These are phyloP conservation scores for Cyprinus carpio DNA, from an alignment of 2,113 vertebrate species.

Conservation along the genomic window DNA sequence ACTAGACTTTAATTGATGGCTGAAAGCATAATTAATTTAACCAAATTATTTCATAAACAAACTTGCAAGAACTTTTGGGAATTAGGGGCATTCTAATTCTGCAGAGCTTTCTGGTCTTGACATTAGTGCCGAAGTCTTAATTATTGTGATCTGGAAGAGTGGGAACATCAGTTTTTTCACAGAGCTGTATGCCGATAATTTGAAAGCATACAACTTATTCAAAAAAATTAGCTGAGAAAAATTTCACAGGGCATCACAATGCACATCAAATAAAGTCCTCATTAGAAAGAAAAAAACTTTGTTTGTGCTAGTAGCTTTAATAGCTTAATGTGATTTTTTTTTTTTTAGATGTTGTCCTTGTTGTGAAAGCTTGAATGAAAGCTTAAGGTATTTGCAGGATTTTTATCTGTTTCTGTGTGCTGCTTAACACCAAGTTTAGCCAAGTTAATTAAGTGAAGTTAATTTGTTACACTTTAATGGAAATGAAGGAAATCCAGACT, in stretches of 20 bases:
- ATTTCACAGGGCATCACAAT: background rate
- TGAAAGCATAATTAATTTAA: too few relatives aligned
- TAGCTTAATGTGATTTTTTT: background rate
- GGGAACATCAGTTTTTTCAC: background rate
- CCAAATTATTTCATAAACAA: background rate
- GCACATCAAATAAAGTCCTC: background rate
- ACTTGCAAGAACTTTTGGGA: background rate
- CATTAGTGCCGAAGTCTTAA: background rate
- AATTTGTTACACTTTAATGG: slow-evolving; percentile 15
- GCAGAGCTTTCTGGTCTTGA: background rate
- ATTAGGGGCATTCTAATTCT: background rate
- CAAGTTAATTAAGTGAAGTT: slow-evolving; percentile 3
- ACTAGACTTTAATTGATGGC: too few relatives aligned
- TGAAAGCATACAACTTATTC: background rate
- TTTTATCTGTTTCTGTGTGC: background rate
- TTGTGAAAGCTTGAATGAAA: background rate
- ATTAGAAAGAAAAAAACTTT: background rate
- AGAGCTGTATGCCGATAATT: background rate
- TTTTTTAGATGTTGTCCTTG: slow-evolving; percentile 8
- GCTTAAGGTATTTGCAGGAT: background rate
- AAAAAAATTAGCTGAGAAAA: background rate
- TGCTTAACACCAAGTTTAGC: background rate
- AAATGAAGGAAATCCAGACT: slow-evolving; percentile 29
- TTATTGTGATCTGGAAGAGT: background rate
- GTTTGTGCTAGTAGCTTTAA: background rate